Percentiles rank a stretch among this genome's conserved stretches.
Evolutionary conservation across 2,113 vertebrate genomes (phyloP).

Genomic region (Rhadina sibilatrix): DNA sequence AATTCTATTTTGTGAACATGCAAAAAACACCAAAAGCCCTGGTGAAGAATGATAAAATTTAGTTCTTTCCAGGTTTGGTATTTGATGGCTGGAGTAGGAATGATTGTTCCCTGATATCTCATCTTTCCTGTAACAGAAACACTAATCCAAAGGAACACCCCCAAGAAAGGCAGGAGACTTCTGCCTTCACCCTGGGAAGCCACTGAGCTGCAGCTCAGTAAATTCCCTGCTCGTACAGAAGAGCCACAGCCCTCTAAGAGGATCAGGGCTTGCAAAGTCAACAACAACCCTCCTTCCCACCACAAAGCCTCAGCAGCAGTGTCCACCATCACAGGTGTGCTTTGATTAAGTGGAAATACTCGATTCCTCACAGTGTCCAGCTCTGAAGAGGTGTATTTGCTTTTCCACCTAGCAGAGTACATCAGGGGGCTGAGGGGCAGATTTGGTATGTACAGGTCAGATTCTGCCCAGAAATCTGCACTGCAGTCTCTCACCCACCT

Average conservation of each 20-base stretch:
- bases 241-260: neutral
- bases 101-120: neutral
- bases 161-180: neutral
- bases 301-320: neutral
- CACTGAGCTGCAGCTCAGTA: neutral
- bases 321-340: neutral
- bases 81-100: neutral
- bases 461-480: neutral
- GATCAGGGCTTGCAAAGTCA: neutral
- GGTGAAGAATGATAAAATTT: conserved; percentile 4
- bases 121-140: conserved; percentile 8
- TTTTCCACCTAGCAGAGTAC: neutral
- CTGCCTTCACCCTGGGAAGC: neutral
- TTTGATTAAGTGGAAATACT: neutral
- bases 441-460: neutral
- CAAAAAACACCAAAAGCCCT: neutral
- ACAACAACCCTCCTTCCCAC: neutral
- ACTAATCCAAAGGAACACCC: conserved; percentile 11
- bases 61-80: neutral
- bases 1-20: neutral
- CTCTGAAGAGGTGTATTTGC: neutral
- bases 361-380: neutral
- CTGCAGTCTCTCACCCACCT: neutral
- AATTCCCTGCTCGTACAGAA: neutral
- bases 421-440: neutral